Evolutionary conservation across 2,888 invertebrate genomes (phyloP), one percentile per base, ranked within the genome.

Genomic region (Sthenelais limicola): DNA sequence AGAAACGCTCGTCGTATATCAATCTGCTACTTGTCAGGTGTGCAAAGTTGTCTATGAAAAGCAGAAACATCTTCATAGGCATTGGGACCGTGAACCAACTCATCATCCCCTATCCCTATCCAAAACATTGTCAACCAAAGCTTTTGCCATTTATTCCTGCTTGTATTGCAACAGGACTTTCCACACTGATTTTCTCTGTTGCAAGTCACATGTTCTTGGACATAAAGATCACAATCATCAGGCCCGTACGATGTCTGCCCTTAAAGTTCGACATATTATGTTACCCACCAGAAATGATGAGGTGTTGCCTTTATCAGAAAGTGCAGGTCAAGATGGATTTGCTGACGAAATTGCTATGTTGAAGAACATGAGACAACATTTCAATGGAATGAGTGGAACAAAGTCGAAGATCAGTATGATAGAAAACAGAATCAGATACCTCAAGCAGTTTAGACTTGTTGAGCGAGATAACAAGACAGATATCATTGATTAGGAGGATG

Each of bases 161-260:
- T 56, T 67, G 4, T 72, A 72, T 56, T 72, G 72, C 56, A 21
- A 38, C 38, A 54, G 47, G 24, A 68, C 48, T 21, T 72, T 72
- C 56, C 58, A 71, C 30, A 12, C 7, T 4, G 47, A 72, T 26
- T 72, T 72, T 48, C 7, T 32, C 18, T 21, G 0, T 18, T 72
- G 72, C 47, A 72, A 72, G 32, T 26, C 43, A 15, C 72, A 72
- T 35, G 43, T 67, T 12, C 15, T 66, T n/a, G n/a, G 9, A 18
- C 72, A 72, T 38, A 30, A 32, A 7, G 33, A 62, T 21, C 47
- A 56, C 18, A n/a, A 47, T 15, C 32, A 33, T 1, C n/a, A 66
- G 0, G 4, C 2, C 15, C 38, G 33, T 3, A 21, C 43, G n/a
- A 9, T 54, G 56, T 56, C 32, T 18, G 72, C 68, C 18, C 7